Evolutionary conservation across 2,888 invertebrate genomes (phyloP).

Genomic region (Ormyrus rosae): DNA sequence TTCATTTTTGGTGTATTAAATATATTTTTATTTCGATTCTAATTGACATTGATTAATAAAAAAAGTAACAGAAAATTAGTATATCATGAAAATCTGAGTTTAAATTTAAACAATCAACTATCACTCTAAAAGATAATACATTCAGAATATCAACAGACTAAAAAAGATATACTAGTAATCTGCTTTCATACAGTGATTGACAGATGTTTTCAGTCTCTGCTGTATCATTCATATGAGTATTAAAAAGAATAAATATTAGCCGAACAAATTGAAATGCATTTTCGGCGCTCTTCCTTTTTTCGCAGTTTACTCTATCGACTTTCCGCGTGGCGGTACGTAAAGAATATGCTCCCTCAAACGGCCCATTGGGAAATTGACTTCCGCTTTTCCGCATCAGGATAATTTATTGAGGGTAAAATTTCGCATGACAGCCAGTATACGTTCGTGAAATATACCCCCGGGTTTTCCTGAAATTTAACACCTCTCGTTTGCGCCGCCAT

Average conservation of each 20-base stretch:
- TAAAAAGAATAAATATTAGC: constrained; percentile 29
- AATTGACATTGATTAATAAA: no score
- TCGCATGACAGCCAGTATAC: background rate
- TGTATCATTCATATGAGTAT: background rate
- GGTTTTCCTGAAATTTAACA: background rate
- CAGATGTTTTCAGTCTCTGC: background rate
- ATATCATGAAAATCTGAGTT: no score
- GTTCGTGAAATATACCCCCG: no score
- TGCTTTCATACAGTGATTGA: background rate
- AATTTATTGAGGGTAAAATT: constrained; percentile 36
- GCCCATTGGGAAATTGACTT: constrained; percentile 41
- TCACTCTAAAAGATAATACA: no score
- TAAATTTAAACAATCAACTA: no score
- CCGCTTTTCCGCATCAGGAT: background rate
- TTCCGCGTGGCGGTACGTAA: constrained; percentile 4
- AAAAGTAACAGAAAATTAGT: no score
- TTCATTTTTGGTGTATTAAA: no score
- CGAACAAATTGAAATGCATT: constrained; percentile 30
- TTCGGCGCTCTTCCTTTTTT: background rate
- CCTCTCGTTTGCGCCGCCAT: background rate
- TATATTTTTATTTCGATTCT: no score
- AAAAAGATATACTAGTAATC: no score
- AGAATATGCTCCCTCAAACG: constrained; percentile 18
- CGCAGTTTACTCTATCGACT: background rate
- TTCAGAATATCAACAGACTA: no score